Conservation (phyloP, 2,113 vertebrate genomes). For the Helogale parvula region DNA sequence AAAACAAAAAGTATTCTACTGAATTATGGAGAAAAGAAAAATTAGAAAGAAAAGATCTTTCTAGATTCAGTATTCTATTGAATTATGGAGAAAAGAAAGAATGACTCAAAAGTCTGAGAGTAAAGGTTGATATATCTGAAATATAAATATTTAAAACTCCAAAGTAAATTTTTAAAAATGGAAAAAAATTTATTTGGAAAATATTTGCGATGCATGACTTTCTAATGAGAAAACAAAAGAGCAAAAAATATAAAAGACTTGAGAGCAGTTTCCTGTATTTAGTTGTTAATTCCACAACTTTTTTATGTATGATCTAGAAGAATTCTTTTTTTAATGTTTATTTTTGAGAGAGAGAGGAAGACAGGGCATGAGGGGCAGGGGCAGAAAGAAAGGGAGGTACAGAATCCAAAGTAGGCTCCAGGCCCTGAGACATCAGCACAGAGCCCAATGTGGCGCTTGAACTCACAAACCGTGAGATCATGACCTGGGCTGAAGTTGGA, state of each 20-base stretch:
- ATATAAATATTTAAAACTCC: background rate
- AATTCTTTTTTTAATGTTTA: background rate
- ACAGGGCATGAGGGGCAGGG: too few species aligned
- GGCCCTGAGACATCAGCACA: too few species aligned
- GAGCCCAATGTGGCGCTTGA: too few species aligned
- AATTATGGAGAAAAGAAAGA: background rate
- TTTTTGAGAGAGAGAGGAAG: too few species aligned
- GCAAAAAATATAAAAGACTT: background rate
- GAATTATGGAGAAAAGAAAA: background rate
- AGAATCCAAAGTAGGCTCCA: too few species aligned
- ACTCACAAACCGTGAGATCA: too few species aligned
- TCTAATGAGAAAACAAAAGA: background rate
- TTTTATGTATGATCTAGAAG: background rate
- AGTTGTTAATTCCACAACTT: background rate
- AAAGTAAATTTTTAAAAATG: background rate
- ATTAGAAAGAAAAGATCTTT: too few species aligned
- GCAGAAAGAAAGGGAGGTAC: too few species aligned
- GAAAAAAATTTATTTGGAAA: background rate
- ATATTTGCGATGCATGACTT: background rate
- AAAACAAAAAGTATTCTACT: background rate
- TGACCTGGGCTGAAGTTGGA: too few species aligned
- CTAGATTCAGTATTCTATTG: too few species aligned
- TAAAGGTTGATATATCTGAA: background rate
- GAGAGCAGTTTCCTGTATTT: background rate
- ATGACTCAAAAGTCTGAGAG: background rate